These are phyloP conservation scores for Hypena proboscidalis DNA, from an alignment of 2,888 invertebrate species.

Conservation along the genomic window DNA sequence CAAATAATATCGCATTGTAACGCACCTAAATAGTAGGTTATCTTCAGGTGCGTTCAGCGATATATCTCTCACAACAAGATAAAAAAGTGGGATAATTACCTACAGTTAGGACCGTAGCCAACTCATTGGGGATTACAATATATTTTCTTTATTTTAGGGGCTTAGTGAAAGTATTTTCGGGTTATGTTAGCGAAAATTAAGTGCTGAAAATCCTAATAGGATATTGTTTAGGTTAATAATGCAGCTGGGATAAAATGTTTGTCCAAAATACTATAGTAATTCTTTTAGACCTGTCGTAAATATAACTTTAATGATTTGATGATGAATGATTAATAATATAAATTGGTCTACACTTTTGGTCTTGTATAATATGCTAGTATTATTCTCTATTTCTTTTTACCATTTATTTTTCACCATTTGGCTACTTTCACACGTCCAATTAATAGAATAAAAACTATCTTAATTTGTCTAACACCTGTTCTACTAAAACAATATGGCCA, in stretches of 20 bases:
- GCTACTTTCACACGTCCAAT: not conserved
- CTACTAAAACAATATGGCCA: slow-evolving; percentile 24
- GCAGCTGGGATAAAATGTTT: not conserved
- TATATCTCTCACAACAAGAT: slow-evolving; percentile 24
- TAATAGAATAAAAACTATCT: slow-evolving; percentile 7
- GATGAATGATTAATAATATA: no score
- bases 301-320: no score
- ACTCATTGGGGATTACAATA: slow-evolving; percentile 47
- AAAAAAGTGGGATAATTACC: slow-evolving; percentile 45
- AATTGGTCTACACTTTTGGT: no score
- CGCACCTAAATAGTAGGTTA: no score
- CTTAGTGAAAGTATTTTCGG: slow-evolving; percentile 2
- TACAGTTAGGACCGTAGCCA: slow-evolving; percentile 51
- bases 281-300: no score
- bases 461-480: slow-evolving; percentile 32
- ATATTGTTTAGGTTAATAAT: not conserved
- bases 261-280: no score
- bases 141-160: slow-evolving; percentile 29
- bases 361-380: no score
- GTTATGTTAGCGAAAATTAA: slow-evolving; percentile 4
- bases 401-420: no score
- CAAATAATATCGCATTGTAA: no score
- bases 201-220: slow-evolving; percentile 8
- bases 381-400: no score
- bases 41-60: slow-evolving; percentile 43